These are phyloP conservation scores for Anodontia alba DNA, from an alignment of 2,888 invertebrate species.

Conservation along the genomic window DNA sequence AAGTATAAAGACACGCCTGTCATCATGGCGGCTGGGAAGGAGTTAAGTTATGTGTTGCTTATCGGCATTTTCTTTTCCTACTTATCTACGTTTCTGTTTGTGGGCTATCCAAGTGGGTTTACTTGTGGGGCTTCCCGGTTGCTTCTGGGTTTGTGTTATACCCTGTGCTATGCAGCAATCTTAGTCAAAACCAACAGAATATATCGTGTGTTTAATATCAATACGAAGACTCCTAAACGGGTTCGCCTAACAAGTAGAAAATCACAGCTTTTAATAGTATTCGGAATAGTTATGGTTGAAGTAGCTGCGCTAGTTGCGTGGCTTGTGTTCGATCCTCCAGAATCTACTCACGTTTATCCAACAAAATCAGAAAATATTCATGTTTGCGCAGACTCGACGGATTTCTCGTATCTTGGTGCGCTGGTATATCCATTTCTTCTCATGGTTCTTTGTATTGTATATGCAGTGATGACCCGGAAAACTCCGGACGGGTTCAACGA, in stretches of 20 bases:
- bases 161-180: slow-evolving; percentile 87
- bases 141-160: slow-evolving; percentile 87
- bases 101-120: slow-evolving; percentile 85
- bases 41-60: slow-evolving; percentile 86
- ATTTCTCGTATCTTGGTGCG: slow-evolving; percentile 86
- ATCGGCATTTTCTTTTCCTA: slow-evolving; percentile 86
- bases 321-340: slow-evolving; percentile 86
- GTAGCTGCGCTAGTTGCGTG: slow-evolving; percentile 86
- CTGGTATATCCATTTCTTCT: slow-evolving; percentile 87
- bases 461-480: slow-evolving; percentile 87
- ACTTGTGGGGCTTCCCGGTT: slow-evolving; percentile 86
- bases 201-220: slow-evolving; percentile 86
- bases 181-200: slow-evolving; percentile 87
- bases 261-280: slow-evolving; percentile 86
- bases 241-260: slow-evolving; percentile 84
- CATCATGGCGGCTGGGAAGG: slow-evolving; percentile 87
- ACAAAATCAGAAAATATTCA: slow-evolving; percentile 76
- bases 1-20: slow-evolving; percentile 86
- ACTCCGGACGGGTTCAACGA: slow-evolving; percentile 88
- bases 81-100: slow-evolving; percentile 86
- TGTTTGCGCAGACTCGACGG: slow-evolving; percentile 85
- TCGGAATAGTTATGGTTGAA: slow-evolving; percentile 85
- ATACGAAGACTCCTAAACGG: slow-evolving; percentile 80
- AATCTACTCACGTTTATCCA: slow-evolving; percentile 82
- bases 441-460: slow-evolving; percentile 87